phyloP scores from a whole-genome alignment of 2,113 vertebrate species.

The Planiliza haematocheilus region DNA sequence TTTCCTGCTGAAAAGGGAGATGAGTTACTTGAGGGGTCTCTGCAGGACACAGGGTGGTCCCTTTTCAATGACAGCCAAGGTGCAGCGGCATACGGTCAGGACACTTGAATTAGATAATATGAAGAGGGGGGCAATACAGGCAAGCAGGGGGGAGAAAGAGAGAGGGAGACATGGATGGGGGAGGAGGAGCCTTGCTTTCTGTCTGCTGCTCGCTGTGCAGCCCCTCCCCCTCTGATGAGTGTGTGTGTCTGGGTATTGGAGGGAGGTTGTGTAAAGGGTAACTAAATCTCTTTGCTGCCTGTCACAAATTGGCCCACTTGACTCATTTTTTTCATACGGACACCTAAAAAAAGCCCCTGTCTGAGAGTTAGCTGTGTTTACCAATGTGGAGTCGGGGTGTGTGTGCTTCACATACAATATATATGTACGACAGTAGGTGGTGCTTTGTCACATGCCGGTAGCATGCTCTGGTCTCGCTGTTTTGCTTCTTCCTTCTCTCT shows the following conservation, averaged over 20 bases:
- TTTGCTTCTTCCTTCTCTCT: slow-evolving; percentile 19
- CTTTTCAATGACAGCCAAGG: not conserved
- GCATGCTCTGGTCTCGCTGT: slow-evolving; percentile 55
- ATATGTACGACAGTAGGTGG: slow-evolving; percentile 66
- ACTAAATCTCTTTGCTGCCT: slow-evolving; percentile 72
- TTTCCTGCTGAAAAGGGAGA: not conserved
- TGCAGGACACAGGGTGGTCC: not conserved
- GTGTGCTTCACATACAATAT: slow-evolving; percentile 25
- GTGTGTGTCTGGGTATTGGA: slow-evolving; percentile 59
- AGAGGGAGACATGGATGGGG: slow-evolving; percentile 34
- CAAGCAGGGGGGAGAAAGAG: slow-evolving; percentile 28
- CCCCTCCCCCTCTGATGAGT: slow-evolving; percentile 73
- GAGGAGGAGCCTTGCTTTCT: slow-evolving; percentile 48
- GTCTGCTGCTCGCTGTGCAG: slow-evolving; percentile 49
- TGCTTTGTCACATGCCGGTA: slow-evolving; percentile 59
- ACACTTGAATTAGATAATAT: slow-evolving; percentile 6
- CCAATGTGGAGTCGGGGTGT: not conserved
- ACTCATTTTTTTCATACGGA: slow-evolving; percentile 16
- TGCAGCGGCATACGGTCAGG: not conserved
- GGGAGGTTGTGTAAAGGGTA: slow-evolving; percentile 84
- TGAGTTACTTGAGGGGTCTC: not conserved
- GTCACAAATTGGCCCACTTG: slow-evolving; percentile 59
- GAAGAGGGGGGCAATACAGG: slow-evolving; percentile 1
- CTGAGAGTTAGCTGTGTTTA: slow-evolving; percentile 54
- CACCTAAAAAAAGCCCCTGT: slow-evolving; percentile 1